Conservation (phyloP, 2,888 invertebrate genomes). For the Aproaerema taeniolella region DNA sequence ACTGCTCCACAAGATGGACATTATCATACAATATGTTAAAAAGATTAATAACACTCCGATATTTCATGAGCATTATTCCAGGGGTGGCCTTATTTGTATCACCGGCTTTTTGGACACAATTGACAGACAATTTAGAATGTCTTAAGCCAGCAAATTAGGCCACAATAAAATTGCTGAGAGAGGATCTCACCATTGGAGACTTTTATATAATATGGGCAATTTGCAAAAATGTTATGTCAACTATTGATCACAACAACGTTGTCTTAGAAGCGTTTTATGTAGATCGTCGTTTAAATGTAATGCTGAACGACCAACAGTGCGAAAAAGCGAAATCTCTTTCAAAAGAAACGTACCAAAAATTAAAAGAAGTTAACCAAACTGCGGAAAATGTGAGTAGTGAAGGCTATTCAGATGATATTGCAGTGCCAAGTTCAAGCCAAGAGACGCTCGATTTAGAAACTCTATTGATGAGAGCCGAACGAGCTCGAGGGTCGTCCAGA, state of each 20-base stretch:
- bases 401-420: neutral
- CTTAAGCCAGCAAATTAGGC: neutral
- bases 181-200: neutral
- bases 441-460: neutral
- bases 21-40: slow-evolving; percentile 12
- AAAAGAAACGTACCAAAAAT: neutral
- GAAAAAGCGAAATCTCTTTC: neutral
- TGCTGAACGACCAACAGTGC: neutral
- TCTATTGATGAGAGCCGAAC: neutral
- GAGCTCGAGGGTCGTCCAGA: neutral
- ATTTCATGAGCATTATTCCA: neutral
- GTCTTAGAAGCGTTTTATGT: neutral
- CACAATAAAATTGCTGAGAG: neutral
- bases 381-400: neutral
- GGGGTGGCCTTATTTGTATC: neutral
- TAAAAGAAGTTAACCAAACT: too few species aligned
- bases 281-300: neutral
- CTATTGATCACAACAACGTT: neutral
- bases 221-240: neutral
- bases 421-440: neutral
- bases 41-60: neutral
- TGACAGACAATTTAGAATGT: neutral
- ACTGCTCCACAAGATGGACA: slow-evolving; percentile 12
- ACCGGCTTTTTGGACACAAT: neutral
- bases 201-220: neutral